A percentile compares a stretch with the other conserved stretches of the same genome.
Conservation (phyloP, 30 jellyfish, hydroid and myxozoan species). For the Aurelia coerulea region DNA sequence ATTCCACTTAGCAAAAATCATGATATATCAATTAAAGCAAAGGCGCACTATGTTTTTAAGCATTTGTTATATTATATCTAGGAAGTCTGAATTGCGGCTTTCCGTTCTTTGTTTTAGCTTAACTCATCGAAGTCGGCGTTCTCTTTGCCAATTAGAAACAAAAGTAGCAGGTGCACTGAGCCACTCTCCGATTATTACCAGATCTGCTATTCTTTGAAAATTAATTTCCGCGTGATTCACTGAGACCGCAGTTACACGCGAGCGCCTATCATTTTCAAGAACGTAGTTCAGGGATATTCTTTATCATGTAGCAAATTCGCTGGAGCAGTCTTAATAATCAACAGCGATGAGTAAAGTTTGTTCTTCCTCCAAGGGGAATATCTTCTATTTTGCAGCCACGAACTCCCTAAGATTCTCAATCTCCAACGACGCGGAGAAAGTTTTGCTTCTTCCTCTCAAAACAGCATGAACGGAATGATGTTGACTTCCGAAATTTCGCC, state of each 20-base stretch:
- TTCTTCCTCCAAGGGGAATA: too few relatives aligned
- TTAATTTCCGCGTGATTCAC: constrained; percentile 39
- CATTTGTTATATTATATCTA: not conserved
- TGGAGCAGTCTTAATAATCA: too few relatives aligned
- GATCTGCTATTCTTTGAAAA: constrained; percentile 59
- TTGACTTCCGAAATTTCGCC: too few relatives aligned
- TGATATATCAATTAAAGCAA: too few relatives aligned
- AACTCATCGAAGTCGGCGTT: constrained; percentile 51
- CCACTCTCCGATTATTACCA: constrained; percentile 25
- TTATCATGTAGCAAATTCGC: too few relatives aligned
- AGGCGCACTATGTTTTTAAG: not conserved
- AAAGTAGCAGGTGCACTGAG: constrained; percentile 48
- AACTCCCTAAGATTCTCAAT: too few relatives aligned
- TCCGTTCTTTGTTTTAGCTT: constrained; percentile 52
- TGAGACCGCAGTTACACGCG: constrained; percentile 49
- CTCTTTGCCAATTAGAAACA: constrained; percentile 52
- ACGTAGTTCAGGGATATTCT: not conserved
- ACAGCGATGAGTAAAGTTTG: too few relatives aligned
- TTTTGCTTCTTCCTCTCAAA: too few relatives aligned
- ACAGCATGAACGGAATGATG: too few relatives aligned
- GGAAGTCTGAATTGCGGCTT: constrained; percentile 30
- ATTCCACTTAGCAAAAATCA: not conserved
- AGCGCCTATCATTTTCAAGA: constrained; percentile 32
- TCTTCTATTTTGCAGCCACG: too few relatives aligned
- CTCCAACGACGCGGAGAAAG: too few relatives aligned